phyloP scores from a whole-genome alignment of 2,113 vertebrate genomes.

The Callipepla squamata region DNA sequence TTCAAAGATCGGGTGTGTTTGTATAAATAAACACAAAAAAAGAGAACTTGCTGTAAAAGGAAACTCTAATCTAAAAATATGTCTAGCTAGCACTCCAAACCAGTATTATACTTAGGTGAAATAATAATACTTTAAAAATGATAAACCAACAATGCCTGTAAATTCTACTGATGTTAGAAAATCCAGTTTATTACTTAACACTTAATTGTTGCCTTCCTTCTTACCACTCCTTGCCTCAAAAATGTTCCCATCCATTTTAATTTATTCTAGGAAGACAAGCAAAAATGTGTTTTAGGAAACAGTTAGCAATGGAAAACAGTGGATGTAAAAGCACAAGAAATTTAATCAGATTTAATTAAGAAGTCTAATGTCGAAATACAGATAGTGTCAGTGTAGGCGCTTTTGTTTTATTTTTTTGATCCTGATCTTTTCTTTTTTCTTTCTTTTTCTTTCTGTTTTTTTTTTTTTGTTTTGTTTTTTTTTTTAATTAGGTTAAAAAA shows the following conservation, averaged over 20 bases:
- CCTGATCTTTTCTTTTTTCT: neutral
- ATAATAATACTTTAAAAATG: neutral
- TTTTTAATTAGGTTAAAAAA: constrained; percentile 1
- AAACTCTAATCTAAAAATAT: neutral
- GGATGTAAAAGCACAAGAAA: neutral
- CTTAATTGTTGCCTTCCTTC: neutral
- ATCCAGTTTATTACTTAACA: neutral
- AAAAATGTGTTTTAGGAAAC: neutral
- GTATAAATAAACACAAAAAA: neutral
- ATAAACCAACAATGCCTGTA: neutral
- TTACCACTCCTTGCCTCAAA: neutral
- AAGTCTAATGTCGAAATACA: neutral
- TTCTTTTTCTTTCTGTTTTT: no score
- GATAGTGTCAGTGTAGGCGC: neutral
- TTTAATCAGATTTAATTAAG: neutral
- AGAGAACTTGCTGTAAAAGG: neutral
- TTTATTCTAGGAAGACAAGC: neutral
- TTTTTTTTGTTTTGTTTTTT: neutral
- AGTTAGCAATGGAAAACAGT: neutral
- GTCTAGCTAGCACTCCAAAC: neutral
- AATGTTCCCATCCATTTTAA: neutral
- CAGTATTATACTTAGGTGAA: neutral
- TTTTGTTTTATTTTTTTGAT: neutral
- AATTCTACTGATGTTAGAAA: neutral
- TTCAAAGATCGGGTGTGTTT: neutral